Conservation (phyloP, 2,113 vertebrate genomes). For the Bagarius yarrelli region DNA sequence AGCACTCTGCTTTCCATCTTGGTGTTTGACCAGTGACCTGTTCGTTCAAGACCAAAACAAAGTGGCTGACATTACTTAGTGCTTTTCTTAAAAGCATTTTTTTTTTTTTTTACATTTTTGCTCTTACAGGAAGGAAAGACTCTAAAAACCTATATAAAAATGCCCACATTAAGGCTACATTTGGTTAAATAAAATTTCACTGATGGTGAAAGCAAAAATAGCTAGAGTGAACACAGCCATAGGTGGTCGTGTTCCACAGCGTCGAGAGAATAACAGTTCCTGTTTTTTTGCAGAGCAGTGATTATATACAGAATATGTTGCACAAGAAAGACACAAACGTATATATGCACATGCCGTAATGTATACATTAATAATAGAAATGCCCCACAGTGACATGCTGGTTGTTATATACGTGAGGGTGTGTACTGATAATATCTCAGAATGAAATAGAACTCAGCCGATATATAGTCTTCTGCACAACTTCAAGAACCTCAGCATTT, state of each 20-base stretch:
- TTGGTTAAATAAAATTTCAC: background rate
- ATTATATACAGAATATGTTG: background rate
- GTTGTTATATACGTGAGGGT: background rate
- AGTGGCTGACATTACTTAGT: background rate
- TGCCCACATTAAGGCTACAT: background rate
- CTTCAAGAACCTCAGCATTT: background rate
- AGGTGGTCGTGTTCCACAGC: background rate
- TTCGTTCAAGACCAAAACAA: conserved; percentile 6
- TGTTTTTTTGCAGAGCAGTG: background rate
- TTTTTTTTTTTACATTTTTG: background rate
- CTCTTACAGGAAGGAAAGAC: too few relatives aligned
- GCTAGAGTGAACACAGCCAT: background rate
- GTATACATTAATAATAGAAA: background rate
- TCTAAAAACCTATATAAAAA: background rate
- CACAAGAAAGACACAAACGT: background rate
- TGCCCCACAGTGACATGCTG: background rate
- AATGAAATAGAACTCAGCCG: background rate
- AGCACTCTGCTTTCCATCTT: background rate
- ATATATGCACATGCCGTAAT: background rate
- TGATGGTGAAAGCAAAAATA: background rate
- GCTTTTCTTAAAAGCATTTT: background rate
- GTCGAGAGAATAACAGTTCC: background rate
- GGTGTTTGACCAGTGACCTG: conserved; percentile 7
- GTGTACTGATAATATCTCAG: background rate
- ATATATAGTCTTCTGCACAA: conserved; percentile 1